Evolutionary conservation across 2,797 vertebrate genomes (phyloP).

Genomic region (Lophotriccus pileatus): DNA sequence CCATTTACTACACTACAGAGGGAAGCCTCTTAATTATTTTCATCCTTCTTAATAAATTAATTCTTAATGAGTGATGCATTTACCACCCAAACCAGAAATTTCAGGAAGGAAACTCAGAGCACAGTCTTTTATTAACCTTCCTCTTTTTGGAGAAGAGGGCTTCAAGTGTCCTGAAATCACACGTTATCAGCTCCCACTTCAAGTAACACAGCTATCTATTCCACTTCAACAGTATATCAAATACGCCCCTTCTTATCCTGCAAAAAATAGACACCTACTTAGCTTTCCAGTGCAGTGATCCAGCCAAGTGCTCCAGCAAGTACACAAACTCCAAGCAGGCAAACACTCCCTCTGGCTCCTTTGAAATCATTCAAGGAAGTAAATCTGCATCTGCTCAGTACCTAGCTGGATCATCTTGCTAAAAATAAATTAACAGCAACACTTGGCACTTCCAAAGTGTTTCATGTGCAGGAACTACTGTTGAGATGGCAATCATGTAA

Average conservation of each 20-base stretch:
- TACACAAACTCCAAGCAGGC: not conserved
- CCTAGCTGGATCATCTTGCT: not conserved
- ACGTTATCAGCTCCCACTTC: constrained; percentile 41
- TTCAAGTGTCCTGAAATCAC: constrained; percentile 42
- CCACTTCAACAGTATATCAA: constrained; percentile 33
- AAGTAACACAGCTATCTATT: constrained; percentile 20
- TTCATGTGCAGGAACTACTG: not conserved
- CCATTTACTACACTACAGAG: not conserved
- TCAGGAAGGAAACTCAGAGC: not conserved
- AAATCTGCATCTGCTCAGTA: not conserved
- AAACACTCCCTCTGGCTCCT: not conserved
- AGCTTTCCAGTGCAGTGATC: not conserved
- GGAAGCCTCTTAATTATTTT: not conserved
- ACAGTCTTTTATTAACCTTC: not conserved
- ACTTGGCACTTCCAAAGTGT: not conserved
- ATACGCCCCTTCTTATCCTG: constrained; percentile 31
- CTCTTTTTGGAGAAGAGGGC: not conserved
- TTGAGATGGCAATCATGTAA: not conserved
- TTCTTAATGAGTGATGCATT: not conserved
- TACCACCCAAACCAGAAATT: not conserved
- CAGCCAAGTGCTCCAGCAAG: not conserved
- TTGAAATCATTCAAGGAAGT: not conserved
- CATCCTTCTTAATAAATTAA: not conserved
- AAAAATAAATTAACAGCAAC: not conserved
- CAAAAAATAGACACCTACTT: constrained; percentile 39